These are phyloP conservation scores for Procambarus virginalis DNA, from an alignment of 1,140 invertebrate genomes.

Conservation along the genomic window DNA sequence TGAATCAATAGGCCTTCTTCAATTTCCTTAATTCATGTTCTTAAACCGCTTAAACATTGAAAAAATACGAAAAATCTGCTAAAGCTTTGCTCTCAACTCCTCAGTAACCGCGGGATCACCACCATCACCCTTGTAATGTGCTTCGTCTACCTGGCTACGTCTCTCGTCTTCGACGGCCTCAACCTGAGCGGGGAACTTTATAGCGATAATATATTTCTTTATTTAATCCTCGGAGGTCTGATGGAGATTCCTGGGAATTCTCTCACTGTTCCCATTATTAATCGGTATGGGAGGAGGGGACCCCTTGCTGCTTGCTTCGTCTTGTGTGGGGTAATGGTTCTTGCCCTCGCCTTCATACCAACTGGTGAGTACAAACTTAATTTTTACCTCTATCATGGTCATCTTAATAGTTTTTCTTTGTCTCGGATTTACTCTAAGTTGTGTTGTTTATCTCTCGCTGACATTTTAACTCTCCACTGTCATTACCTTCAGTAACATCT, in stretches of 20 bases:
- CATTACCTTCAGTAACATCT: too few species aligned
- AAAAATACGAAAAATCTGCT: too few species aligned
- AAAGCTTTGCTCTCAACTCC: too few species aligned
- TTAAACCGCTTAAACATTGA: too few species aligned
- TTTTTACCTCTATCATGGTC: not conserved
- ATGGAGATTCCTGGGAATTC: constrained; percentile 60
- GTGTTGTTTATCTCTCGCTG: too few species aligned
- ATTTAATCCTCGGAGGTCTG: constrained; percentile 56
- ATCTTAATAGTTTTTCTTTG: too few species aligned
- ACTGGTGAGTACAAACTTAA: constrained; percentile 2
- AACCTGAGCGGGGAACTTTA: constrained; percentile 46
- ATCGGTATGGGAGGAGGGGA: constrained; percentile 40
- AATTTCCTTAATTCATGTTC: too few species aligned
- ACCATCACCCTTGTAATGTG: constrained; percentile 45
- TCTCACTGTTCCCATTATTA: constrained; percentile 51
- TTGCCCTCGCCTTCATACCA: constrained; percentile 57
- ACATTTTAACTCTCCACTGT: too few species aligned
- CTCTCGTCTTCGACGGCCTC: constrained; percentile 63
- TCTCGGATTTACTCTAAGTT: too few species aligned
- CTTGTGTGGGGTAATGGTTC: constrained; percentile 36
- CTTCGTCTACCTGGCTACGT: constrained; percentile 31
- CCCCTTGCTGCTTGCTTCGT: constrained; percentile 14
- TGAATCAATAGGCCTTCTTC: too few species aligned
- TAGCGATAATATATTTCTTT: constrained; percentile 56
- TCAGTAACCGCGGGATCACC: constrained; percentile 29